These are phyloP conservation scores for Rhineura floridana DNA, from an alignment of 2,113 vertebrate species.

Conservation along the genomic window DNA sequence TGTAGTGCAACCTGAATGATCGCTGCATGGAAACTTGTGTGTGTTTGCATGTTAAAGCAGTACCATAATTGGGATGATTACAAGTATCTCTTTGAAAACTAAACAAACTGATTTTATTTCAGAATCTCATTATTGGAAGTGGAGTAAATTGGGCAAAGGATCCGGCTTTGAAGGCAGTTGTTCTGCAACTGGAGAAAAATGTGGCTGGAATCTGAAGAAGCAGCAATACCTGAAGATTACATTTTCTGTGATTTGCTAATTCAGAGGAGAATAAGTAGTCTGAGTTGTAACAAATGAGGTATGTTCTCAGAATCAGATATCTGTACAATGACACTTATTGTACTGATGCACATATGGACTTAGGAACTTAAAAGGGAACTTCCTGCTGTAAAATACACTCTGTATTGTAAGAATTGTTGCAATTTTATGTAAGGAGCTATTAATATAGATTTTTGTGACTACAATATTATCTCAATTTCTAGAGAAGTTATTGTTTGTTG, in stretches of 20 bases:
- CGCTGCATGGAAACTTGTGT: not conserved
- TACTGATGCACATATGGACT: not conserved
- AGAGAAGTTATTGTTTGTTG: not conserved
- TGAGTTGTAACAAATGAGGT: not conserved
- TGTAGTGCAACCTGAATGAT: not conserved
- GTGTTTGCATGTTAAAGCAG: not conserved
- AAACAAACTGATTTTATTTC: constrained; percentile 42
- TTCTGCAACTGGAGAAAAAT: constrained; percentile 74
- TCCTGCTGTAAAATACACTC: not conserved
- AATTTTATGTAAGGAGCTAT: fast-evolving
- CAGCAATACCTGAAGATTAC: not conserved
- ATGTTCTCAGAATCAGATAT: not conserved
- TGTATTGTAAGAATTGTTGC: not conserved
- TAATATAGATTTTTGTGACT: not conserved
- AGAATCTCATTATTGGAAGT: constrained; percentile 75
- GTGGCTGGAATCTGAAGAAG: not conserved
- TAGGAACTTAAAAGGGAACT: not conserved
- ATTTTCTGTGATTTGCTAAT: not conserved
- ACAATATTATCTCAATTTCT: not conserved
- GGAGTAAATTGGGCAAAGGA: constrained; percentile 77
- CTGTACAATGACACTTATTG: not conserved
- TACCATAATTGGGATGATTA: not conserved
- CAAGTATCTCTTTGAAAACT: not conserved
- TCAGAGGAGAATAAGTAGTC: not conserved
- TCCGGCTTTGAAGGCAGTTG: constrained; percentile 63